A percentile compares a stretch with the other conserved stretches of the same genome.
Evolutionary conservation across 2,797 vertebrate genomes (phyloP).

Genomic region (Sebastes taczanowskii): DNA sequence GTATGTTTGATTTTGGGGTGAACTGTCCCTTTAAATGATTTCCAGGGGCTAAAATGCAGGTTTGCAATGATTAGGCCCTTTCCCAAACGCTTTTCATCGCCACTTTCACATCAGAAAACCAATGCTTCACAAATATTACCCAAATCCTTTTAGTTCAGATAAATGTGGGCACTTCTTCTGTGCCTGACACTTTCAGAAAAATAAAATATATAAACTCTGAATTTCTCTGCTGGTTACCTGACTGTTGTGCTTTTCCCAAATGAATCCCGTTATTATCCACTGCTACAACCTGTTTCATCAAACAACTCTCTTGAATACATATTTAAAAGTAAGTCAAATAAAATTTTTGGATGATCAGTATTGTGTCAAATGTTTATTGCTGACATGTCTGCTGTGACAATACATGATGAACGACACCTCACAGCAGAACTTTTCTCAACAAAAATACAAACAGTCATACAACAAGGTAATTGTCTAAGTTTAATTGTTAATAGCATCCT

Average conservation of each 20-base stretch:
- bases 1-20: neutral
- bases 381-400: neutral
- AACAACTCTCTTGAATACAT: neutral
- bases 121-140: neutral
- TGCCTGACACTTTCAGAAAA: slow-evolving; percentile 15
- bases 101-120: neutral
- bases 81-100: neutral
- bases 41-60: neutral
- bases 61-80: neutral
- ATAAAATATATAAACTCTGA: slow-evolving; percentile 5
- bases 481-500: neutral
- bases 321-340: slow-evolving; percentile 16
- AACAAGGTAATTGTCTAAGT: neutral
- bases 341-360: neutral
- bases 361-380: slow-evolving; percentile 13
- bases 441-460: neutral
- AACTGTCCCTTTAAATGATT: neutral
- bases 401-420: neutral
- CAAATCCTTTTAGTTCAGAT: neutral
- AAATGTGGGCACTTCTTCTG: slow-evolving; percentile 16
- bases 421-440: neutral
- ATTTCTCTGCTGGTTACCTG: neutral
- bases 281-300: neutral
- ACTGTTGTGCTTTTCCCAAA: slow-evolving; percentile 9
- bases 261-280: neutral